phyloP scores from a whole-genome alignment of 2,113 vertebrate genomes.

The Eublepharis macularius region DNA sequence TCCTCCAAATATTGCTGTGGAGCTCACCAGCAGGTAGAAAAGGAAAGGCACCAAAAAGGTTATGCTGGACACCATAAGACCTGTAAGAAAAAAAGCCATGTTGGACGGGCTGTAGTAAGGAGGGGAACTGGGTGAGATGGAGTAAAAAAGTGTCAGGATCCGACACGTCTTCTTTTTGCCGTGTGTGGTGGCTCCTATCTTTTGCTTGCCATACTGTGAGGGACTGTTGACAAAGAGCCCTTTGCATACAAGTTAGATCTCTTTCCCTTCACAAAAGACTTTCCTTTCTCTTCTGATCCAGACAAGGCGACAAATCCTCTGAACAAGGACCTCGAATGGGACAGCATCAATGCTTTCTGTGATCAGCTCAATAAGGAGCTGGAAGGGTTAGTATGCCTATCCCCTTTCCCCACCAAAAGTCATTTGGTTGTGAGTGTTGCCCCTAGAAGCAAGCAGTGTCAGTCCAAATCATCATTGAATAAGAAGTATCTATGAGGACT shows the following conservation, averaged over 20 bases:
- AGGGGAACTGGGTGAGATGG: too few species aligned
- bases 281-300: slow-evolving; percentile 53
- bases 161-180: neutral
- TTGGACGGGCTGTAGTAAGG: too few species aligned
- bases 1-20: neutral
- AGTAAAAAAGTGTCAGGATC: too few species aligned
- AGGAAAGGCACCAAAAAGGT: too few species aligned
- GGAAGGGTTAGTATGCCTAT: slow-evolving; percentile 84
- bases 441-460: neutral
- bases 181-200: neutral
- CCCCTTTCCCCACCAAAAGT: neutral
- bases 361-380: slow-evolving; percentile 92
- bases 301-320: slow-evolving; percentile 94
- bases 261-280: neutral
- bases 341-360: slow-evolving; percentile 88
- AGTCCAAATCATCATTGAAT: neutral
- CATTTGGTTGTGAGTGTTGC: neutral
- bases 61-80: too few species aligned
- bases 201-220: neutral
- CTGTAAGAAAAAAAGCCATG: too few species aligned
- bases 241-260: neutral
- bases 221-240: neutral
- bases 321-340: slow-evolving; percentile 93
- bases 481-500: neutral
- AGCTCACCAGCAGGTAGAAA: too few species aligned